These are phyloP conservation scores for Ooceraea biroi DNA, from an alignment of 1,140 invertebrate species.

Conservation along the genomic window DNA sequence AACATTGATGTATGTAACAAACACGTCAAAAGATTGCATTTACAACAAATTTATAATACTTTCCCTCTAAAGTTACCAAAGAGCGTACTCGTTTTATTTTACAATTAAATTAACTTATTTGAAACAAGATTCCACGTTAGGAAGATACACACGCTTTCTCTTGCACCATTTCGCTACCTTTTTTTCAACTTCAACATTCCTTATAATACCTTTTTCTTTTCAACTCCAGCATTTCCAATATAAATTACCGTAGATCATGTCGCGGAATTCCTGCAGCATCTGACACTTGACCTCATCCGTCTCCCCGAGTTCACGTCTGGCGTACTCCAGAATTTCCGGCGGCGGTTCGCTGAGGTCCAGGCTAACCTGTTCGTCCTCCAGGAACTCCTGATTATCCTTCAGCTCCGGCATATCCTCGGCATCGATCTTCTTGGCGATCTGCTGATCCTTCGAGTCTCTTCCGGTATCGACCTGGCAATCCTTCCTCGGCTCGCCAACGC, in stretches of 20 bases:
- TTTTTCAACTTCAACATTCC: no score
- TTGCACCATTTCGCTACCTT: no score
- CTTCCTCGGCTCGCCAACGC: background rate
- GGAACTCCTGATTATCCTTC: slow-evolving; percentile 71
- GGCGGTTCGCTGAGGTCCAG: slow-evolving; percentile 83
- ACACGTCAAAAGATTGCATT: no score
- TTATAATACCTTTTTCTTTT: background rate
- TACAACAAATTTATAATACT: no score
- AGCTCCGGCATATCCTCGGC: slow-evolving; percentile 72
- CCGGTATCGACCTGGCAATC: background rate
- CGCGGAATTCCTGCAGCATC: slow-evolving; percentile 89
- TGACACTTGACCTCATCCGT: slow-evolving; percentile 88
- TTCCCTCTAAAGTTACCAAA: no score
- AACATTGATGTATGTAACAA: background rate
- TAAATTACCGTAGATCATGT: slow-evolving; percentile 91
- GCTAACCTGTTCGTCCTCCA: slow-evolving; percentile 82
- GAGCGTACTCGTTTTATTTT: no score
- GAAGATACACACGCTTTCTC: background rate
- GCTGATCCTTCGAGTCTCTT: background rate
- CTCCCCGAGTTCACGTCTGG: slow-evolving; percentile 85
- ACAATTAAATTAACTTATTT: background rate
- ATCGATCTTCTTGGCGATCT: slow-evolving; percentile 25
- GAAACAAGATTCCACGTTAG: background rate
- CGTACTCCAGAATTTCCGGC: slow-evolving; percentile 85
- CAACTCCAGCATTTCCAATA: background rate